Conservation (phyloP, 2,113 vertebrate genomes). For the Neopipo cinnamomea region DNA sequence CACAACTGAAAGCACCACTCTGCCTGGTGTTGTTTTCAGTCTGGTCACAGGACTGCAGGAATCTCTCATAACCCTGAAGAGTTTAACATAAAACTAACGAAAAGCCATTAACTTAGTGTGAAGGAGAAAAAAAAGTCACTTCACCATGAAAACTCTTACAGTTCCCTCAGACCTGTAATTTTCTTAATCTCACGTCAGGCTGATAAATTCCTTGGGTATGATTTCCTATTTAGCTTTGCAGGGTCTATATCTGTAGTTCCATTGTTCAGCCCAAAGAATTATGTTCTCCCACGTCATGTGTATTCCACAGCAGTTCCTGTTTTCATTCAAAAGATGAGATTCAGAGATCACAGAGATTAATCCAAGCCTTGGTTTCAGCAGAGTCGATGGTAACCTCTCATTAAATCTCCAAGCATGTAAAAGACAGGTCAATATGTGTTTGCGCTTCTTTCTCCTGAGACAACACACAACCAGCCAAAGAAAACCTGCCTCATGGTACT, state of each 20-base stretch:
- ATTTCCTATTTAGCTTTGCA: neutral
- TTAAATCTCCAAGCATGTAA: conserved; percentile 11
- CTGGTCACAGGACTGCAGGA: neutral
- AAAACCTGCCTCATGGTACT: conserved; percentile 76
- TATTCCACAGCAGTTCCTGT: neutral
- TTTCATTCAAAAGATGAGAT: neutral
- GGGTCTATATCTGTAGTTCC: neutral
- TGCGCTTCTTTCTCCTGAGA: neutral
- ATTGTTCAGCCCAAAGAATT: conserved; percentile 11
- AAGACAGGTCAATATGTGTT: neutral
- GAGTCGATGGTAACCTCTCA: neutral
- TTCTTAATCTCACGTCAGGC: neutral
- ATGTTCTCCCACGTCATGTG: neutral
- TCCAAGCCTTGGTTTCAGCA: neutral
- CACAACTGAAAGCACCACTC: neutral
- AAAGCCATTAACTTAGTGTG: neutral
- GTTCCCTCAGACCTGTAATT: conserved; percentile 6
- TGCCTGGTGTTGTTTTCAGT: neutral
- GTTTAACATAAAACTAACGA: neutral
- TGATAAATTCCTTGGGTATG: neutral
- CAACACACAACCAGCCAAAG: neutral
- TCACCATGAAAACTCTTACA: neutral
- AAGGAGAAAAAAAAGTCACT: neutral
- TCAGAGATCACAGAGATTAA: neutral
- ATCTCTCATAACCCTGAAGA: neutral